Evolutionary conservation across 2,113 vertebrate genomes (phyloP), one percentile per base, ranked within the genome.

Genomic region (Actenoides hombroni): DNA sequence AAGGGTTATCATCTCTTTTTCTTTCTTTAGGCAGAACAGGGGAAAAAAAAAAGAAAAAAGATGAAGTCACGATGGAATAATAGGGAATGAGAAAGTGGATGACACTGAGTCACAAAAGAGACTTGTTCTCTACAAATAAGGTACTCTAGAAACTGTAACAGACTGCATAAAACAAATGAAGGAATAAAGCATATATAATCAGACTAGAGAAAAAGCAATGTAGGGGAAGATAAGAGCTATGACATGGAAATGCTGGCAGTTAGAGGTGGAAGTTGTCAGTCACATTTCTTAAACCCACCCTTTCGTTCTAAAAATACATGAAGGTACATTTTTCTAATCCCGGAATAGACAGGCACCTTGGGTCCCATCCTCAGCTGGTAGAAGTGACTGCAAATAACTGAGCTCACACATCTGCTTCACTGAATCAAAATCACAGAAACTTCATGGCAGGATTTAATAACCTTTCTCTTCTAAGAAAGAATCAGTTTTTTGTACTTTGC

Each of bases 191-290:
- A 92, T 42, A 54, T 13, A 33, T 63, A 92, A 94, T 84, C 64
- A 88, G 67, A 86, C 31, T 26, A 76, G 28, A 87, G 75, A 91
- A 91, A 75, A 94, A 83, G 65, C 31, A 79, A 13, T 18, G 75
- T 11, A 94, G 83, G 65, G 83, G 44, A 89, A 96, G 78, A 85
- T 48, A 64, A 95, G 61, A 95, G 63, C 49, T 87, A 57, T 89
- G 93, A 83, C 78, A 87, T 91, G 70, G 84, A 84, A 96, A 96
- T 57, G 39, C 31, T 85, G 57, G 61, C 61, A 94, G 81, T 94
- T 83, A 96, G 93, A 95, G 91, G 89, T 83, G 67, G 94, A 96
- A 96, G 75, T 46, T 91, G 77, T 95, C 93, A 96, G 61, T 92
- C 63, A 92, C 51, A 75, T 48, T 91, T 84, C 79, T 94, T 83